Evolutionary conservation across 2,888 invertebrate genomes (phyloP).

Genomic region (Harpalus rufipes): DNA sequence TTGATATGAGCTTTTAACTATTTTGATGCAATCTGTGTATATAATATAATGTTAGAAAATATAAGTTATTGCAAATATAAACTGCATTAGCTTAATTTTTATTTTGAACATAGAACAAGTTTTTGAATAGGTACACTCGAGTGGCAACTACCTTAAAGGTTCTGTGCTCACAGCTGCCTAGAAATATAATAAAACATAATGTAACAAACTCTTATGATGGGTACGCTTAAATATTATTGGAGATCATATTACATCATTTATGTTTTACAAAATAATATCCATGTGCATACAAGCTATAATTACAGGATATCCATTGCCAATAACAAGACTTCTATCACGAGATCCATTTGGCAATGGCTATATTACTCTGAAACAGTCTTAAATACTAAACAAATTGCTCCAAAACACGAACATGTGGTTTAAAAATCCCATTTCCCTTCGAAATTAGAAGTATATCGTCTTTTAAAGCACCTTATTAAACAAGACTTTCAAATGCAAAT

Average conservation of each 20-base stretch:
- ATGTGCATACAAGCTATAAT: slow-evolving; percentile 4
- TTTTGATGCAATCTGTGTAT: too few species aligned
- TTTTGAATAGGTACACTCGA: too few species aligned
- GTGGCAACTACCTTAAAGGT: too few species aligned
- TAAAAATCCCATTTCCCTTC: slow-evolving; percentile 25
- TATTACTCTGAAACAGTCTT: not conserved
- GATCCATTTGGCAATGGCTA: not conserved
- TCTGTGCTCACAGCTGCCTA: too few species aligned
- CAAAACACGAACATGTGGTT: slow-evolving; percentile 1
- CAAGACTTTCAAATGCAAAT: slow-evolving; percentile 12
- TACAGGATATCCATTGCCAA: slow-evolving; percentile 5
- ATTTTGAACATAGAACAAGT: too few species aligned
- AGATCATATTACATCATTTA: not conserved
- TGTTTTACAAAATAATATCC: not conserved
- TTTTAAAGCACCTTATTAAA: slow-evolving; percentile 33
- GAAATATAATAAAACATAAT: too few species aligned
- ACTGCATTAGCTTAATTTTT: too few species aligned
- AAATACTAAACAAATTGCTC: slow-evolving; percentile 6
- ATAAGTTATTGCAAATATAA: too few species aligned
- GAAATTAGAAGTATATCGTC: slow-evolving; percentile 9
- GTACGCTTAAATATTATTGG: too few species aligned
- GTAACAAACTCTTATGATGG: too few species aligned
- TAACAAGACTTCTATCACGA: slow-evolving; percentile 11
- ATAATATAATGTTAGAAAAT: too few species aligned
- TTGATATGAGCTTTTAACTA: too few species aligned